phyloP scores from a whole-genome alignment of 2,888 invertebrate species.

The Orchestes rusci region DNA sequence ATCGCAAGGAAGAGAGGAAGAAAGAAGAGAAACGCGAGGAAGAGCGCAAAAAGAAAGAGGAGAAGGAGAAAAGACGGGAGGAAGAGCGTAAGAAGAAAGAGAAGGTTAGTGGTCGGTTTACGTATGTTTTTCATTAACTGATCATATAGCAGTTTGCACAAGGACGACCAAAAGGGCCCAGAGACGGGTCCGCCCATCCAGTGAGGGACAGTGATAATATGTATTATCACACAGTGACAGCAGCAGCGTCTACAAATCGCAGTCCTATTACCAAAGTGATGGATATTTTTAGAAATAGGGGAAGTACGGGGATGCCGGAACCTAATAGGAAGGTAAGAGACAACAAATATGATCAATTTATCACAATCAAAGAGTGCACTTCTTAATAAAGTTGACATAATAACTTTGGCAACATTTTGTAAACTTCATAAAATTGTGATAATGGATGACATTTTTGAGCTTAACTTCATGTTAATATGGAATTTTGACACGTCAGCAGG shows the following conservation, averaged over 20 bases:
- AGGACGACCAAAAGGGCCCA: conserved; percentile 42
- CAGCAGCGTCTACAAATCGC: conserved; percentile 51
- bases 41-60: conserved; percentile 23
- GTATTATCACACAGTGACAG: conserved; percentile 70
- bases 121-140: too few relatives aligned
- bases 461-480: too few relatives aligned
- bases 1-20: conserved; percentile 15
- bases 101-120: conserved; percentile 16
- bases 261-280: conserved; percentile 88
- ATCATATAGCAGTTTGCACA: conserved; percentile 22
- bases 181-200: conserved; percentile 66
- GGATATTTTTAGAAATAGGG: conserved; percentile 79
- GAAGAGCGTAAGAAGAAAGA: conserved; percentile 26
- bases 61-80: conserved; percentile 48
- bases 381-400: too few relatives aligned
- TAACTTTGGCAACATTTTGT: too few relatives aligned
- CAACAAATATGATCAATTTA: too few relatives aligned
- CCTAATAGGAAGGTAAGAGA: conserved; percentile 62
- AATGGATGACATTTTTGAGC: too few relatives aligned
- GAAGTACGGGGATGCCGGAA: conserved; percentile 61
- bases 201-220: conserved; percentile 48
- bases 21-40: conserved; percentile 23
- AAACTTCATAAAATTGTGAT: too few relatives aligned
- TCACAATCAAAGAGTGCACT: too few relatives aligned
- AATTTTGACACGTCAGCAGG: too few relatives aligned